These are phyloP conservation scores for Rhea pennata DNA, from an alignment of 2,113 vertebrate species.

Conservation along the genomic window DNA sequence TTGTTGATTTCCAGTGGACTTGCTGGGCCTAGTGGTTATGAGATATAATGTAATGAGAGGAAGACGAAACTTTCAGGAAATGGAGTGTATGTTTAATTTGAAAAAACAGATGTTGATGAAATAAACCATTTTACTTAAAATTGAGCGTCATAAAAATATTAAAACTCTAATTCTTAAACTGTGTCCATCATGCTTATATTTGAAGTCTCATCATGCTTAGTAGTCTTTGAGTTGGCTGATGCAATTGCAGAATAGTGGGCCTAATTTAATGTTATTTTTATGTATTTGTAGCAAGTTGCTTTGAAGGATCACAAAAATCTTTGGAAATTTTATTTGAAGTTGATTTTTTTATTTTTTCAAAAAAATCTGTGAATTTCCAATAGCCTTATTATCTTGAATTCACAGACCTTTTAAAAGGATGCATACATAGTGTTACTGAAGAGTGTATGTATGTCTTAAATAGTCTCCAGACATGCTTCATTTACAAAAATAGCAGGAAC, in stretches of 20 bases:
- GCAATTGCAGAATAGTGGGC: not conserved
- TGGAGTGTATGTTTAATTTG: not conserved
- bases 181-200: accelerated
- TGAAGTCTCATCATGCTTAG: not conserved
- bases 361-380: not conserved
- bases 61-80: not conserved
- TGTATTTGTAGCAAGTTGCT: not conserved
- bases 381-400: not conserved
- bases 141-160: not conserved
- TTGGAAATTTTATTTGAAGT: not conserved
- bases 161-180: not conserved
- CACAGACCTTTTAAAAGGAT: not conserved
- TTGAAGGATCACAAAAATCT: not conserved
- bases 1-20: not conserved
- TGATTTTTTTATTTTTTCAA: not conserved
- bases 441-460: not conserved
- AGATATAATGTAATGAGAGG: not conserved
- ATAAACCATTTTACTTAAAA: not conserved
- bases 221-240: not conserved
- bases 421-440: not conserved
- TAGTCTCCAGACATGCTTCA: not conserved
- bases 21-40: not conserved
- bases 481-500: not conserved
- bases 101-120: not conserved
- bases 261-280: not conserved